Base-by-base conservation (phyloP, 2,888 invertebrate species). In the Acleris holmiana region DNA sequence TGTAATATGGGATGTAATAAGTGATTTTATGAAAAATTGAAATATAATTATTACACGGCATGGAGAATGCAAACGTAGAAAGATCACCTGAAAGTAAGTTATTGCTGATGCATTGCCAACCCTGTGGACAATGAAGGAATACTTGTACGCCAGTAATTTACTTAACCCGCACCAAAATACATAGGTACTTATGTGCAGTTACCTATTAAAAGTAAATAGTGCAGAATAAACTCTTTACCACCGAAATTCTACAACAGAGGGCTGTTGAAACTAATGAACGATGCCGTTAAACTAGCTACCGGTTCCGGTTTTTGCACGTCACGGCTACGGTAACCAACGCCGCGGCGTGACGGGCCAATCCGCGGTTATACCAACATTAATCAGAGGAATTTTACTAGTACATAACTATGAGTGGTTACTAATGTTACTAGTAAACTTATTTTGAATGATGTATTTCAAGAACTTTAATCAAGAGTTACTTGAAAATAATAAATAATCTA, bases 271-370 rank as follows among this genome's bases (percentile, higher is more conserved):
- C 44, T 44, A n/a, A 44, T 44, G 44, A 44, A 44, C 44, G 44
- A 15, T 44, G n/a, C 44, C 6, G 44, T 44, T n/a, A 44, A 44
- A 44, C 15, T 17, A 44, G 44, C 17, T n/a, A 44, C 54, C 54
- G 53, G 46, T 46, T 35, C 51, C 53, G 59, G 64, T 64, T 64
- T 59, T 54, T 23, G 64, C 64, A 7, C 64, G 64, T 64, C 64
- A 64, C 59, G 54, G 48, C 40, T n/a, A 40, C 49, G 64, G 48
- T 51, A 17, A 19, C 49, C 21, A 25, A 23, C 49, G 49, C 25
- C 56, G 62, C 63, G 29, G 48, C 64, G 53, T 64, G 64, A 64
- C 64, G 48, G 64, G 41, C 64, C 59, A 64, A 59, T 64, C 54
- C 54, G 35, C 40, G 55, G 44, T 17, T 44, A 44, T n/a, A 40